Evolutionary conservation across 1,140 invertebrate genomes (phyloP).

Genomic region (Drosophila arizonae): DNA sequence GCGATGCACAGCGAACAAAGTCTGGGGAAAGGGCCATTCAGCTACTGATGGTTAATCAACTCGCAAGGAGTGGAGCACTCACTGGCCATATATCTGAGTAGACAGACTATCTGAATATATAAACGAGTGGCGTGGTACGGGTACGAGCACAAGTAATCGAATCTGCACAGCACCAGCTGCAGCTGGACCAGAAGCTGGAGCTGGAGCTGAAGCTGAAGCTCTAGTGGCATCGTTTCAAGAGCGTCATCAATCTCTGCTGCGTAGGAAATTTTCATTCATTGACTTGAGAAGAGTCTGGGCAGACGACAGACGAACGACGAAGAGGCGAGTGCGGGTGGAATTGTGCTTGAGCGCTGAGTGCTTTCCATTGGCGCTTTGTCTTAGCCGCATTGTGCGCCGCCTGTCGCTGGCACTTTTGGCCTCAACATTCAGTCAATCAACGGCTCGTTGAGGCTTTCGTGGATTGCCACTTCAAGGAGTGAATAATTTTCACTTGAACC

Average conservation of each 20-base stretch:
- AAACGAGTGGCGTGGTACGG: neutral
- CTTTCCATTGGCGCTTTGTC: slow-evolving; percentile 72
- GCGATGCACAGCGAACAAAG: slow-evolving; percentile 49
- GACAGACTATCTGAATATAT: slow-evolving; percentile 16
- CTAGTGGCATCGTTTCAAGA: slow-evolving; percentile 56
- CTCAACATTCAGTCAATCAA: slow-evolving; percentile 63
- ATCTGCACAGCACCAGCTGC: slow-evolving; percentile 4
- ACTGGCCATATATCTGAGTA: slow-evolving; percentile 18
- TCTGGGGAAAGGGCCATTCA: slow-evolving; percentile 43
- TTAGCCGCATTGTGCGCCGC: slow-evolving; percentile 62
- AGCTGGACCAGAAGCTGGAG: slow-evolving; percentile 14
- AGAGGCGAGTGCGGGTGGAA: neutral
- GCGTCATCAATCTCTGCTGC: slow-evolving; percentile 73
- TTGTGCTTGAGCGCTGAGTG: slow-evolving; percentile 52
- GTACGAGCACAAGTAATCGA: slow-evolving; percentile 44
- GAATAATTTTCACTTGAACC: slow-evolving; percentile 32
- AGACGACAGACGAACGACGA: neutral
- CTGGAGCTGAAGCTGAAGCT: slow-evolving; percentile 15
- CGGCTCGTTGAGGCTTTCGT: slow-evolving; percentile 52
- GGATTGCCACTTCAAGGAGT: slow-evolving; percentile 40
- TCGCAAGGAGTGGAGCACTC: slow-evolving; percentile 46
- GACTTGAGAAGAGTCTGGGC: slow-evolving; percentile 35
- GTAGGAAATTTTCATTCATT: slow-evolving; percentile 64
- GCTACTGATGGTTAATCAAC: slow-evolving; percentile 47
- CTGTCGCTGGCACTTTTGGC: slow-evolving; percentile 69